phyloP scores from a whole-genome alignment of 2,888 invertebrate genomes.

The Auanema freiburgensis region DNA sequence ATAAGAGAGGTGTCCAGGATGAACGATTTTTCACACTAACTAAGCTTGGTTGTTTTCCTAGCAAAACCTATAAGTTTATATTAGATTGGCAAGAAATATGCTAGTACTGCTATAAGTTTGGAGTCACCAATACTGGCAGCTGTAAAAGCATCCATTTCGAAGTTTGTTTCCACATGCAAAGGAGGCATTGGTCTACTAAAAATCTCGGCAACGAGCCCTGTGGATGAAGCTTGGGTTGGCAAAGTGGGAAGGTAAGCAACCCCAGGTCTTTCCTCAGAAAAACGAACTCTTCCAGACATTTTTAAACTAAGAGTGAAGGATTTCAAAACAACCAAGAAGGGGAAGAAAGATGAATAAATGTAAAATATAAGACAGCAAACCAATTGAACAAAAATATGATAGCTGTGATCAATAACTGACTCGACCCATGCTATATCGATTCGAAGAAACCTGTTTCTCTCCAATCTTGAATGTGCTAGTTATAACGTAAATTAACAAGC shows the following conservation, averaged over 20 bases:
- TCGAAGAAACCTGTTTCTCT: too few relatives aligned
- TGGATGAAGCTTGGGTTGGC: constrained; percentile 8
- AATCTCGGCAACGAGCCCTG: constrained; percentile 22
- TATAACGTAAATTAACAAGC: too few relatives aligned
- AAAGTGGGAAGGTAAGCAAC: constrained; percentile 34
- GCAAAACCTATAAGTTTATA: constrained; percentile 8
- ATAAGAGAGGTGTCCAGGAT: constrained; percentile 95
- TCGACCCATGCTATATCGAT: too few relatives aligned
- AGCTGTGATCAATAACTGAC: too few relatives aligned
- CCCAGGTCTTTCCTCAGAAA: constrained; percentile 38
- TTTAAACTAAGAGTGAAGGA: not conserved
- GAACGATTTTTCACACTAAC: constrained; percentile 63
- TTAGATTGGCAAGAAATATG: not conserved
- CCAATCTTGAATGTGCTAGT: too few relatives aligned
- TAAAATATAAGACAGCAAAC: too few relatives aligned
- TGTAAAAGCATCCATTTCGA: constrained; percentile 44
- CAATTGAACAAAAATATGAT: too few relatives aligned
- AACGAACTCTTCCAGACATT: constrained; percentile 40
- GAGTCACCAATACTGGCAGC: constrained; percentile 50
- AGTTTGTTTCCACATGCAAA: constrained; percentile 22
- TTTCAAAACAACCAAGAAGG: too few relatives aligned
- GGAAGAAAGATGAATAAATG: too few relatives aligned
- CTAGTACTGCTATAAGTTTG: constrained; percentile 22
- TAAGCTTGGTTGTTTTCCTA: constrained; percentile 15
- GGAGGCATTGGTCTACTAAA: constrained; percentile 31